A percentile compares a stretch with the other conserved stretches of the same genome.
Conservation (phyloP, 2,888 invertebrate species). For the Plusia festucae region DNA sequence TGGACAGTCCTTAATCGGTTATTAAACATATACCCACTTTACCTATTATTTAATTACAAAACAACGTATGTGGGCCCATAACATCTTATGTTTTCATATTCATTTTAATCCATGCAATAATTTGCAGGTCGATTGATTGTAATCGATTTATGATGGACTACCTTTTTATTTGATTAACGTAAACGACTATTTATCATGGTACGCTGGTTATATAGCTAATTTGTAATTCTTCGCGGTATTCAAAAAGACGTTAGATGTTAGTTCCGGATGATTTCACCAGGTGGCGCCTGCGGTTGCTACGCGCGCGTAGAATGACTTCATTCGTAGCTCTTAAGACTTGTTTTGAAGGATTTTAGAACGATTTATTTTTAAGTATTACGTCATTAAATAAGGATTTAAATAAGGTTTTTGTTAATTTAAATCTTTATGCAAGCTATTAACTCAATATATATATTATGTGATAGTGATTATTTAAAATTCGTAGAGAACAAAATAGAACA, state of each 20-base stretch:
- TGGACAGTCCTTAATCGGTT: constrained; percentile 18
- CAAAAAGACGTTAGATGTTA: constrained; percentile 37
- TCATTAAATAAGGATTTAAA: neutral
- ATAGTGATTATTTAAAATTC: neutral
- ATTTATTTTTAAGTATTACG: neutral
- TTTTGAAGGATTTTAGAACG: neutral
- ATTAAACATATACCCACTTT: neutral
- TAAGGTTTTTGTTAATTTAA: neutral
- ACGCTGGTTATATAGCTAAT: constrained; percentile 21
- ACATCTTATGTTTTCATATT: neutral
- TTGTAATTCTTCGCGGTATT: constrained; percentile 31
- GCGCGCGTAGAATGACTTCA: constrained; percentile 11
- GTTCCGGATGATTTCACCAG: constrained; percentile 32
- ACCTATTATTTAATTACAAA: constrained; percentile 42
- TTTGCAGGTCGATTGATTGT: neutral
- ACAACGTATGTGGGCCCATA: constrained; percentile 12
- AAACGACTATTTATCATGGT: constrained; percentile 23
- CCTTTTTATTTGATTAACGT: constrained; percentile 38
- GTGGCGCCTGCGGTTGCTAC: constrained; percentile 41
- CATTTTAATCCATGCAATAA: neutral
- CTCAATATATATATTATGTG: neutral
- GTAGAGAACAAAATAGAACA: no score
- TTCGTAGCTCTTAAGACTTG: neutral
- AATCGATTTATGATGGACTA: constrained; percentile 3
- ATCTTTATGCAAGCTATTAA: neutral